Evolutionary conservation across 2,888 invertebrate genomes (phyloP).

Genomic region (Thymelicus lineola): DNA sequence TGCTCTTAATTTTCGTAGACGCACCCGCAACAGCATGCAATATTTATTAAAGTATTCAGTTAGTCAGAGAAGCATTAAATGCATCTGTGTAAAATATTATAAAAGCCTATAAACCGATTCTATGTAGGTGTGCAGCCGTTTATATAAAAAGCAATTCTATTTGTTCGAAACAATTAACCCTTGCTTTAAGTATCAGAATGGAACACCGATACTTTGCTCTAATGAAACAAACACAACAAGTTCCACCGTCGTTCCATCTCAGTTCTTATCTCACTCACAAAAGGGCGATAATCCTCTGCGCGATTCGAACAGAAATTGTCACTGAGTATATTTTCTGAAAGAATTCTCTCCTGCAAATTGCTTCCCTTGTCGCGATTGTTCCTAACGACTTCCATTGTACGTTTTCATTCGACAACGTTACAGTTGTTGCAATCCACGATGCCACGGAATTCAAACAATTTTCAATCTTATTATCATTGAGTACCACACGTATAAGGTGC

Average conservation of each 20-base stretch:
- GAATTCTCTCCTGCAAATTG: conserved; percentile 59
- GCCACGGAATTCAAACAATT: conserved; percentile 6
- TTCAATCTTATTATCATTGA: conserved; percentile 19
- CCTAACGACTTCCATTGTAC: conserved; percentile 61
- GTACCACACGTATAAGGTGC: conserved; percentile 1
- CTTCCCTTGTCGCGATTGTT: conserved; percentile 51
- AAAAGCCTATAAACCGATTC: neutral
- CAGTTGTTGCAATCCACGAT: conserved; percentile 33
- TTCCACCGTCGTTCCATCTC: neutral
- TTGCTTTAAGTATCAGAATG: conserved; percentile 31
- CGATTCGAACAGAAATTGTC: conserved; percentile 28
- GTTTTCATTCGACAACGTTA: conserved; percentile 43
- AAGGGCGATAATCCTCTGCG: conserved; percentile 27
- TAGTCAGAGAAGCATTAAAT: too few relatives aligned
- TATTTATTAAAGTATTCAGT: too few relatives aligned
- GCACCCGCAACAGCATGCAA: too few relatives aligned
- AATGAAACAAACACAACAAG: conserved; percentile 35
- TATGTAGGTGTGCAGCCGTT: conserved; percentile 1
- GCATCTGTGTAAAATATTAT: too few relatives aligned
- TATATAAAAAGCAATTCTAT: conserved; percentile 23
- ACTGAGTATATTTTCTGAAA: conserved; percentile 47
- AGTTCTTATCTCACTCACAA: conserved; percentile 22
- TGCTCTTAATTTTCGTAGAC: too few relatives aligned
- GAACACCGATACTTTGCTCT: conserved; percentile 34
- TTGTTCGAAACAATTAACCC: conserved; percentile 28